Conservation (phyloP, 1,140 invertebrate species). For the Bombus waltoni region DNA sequence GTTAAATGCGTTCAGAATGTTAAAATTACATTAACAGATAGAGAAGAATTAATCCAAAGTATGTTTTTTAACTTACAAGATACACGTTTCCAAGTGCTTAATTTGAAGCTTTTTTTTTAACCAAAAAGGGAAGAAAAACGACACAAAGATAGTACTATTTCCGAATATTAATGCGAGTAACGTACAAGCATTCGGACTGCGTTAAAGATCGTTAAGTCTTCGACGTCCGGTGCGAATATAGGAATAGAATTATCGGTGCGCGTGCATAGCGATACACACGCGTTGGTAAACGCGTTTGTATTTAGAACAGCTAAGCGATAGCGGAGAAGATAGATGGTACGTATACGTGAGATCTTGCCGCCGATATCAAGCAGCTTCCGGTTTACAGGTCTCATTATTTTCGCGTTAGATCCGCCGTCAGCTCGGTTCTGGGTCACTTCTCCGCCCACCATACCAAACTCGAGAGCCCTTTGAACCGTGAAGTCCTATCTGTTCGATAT, state of each 20-base stretch:
- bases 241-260: not conserved
- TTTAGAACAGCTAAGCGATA: conserved; percentile 44
- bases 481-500: conserved; percentile 44
- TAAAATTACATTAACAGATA: too few species aligned
- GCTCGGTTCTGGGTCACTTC: conserved; percentile 41
- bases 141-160: too few species aligned
- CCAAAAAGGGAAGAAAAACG: too few species aligned
- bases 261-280: not conserved
- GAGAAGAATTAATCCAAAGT: too few species aligned
- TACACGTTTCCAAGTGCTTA: too few species aligned
- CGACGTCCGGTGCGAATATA: not conserved
- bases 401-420: conserved; percentile 59
- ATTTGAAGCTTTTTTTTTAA: too few species aligned
- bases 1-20: too few species aligned
- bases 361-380: conserved; percentile 60
- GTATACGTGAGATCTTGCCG: conserved; percentile 51
- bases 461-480: conserved; percentile 47
- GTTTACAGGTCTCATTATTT: conserved; percentile 69
- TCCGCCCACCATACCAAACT: conserved; percentile 22
- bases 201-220: not conserved
- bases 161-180: too few species aligned
- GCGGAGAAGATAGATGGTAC: conserved; percentile 46
- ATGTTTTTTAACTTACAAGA: too few species aligned
- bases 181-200: too few species aligned
- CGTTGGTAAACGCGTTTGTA: conserved; percentile 1